phyloP scores from a whole-genome alignment of 92 coral and sea anemone genomes.

The Paramuricea clavata region DNA sequence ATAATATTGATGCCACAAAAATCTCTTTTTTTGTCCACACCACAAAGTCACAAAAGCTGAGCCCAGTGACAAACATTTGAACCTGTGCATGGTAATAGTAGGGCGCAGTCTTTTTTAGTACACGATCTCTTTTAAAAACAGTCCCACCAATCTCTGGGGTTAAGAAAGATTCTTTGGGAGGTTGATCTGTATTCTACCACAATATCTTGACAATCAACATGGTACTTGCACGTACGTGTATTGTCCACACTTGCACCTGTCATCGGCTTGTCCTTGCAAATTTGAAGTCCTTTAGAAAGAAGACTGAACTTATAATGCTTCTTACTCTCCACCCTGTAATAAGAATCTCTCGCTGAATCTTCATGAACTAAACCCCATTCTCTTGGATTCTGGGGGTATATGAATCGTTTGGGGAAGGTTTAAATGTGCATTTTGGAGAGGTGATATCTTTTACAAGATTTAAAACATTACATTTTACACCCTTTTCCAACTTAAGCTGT shows the following conservation, averaged over 20 bases:
- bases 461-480: not conserved
- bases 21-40: not conserved
- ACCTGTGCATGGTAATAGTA: slow-evolving; percentile 52
- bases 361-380: slow-evolving; percentile 13
- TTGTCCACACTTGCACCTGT: slow-evolving; percentile 55
- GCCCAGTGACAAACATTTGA: not conserved
- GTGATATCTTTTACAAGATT: slow-evolving; percentile 9
- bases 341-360: not conserved
- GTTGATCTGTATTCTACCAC: slow-evolving; percentile 73
- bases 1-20: not conserved
- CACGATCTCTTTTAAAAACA: slow-evolving; percentile 55
- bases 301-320: not conserved
- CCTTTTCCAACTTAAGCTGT: not conserved
- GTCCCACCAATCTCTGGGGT: slow-evolving; percentile 78
- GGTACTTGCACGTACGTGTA: slow-evolving; percentile 63
- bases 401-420: not conserved
- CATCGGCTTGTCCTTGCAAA: not conserved
- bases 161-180: slow-evolving; percentile 73
- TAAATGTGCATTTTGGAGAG: not conserved
- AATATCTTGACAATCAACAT: slow-evolving; percentile 58
- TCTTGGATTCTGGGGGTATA: not conserved
- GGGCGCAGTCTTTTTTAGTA: slow-evolving; percentile 64
- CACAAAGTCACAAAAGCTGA: not conserved
- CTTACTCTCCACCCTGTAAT: not conserved
- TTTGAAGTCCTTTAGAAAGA: not conserved